Conservation (phyloP, 2,797 vertebrate genomes). For the Peromyscus aztecus region DNA sequence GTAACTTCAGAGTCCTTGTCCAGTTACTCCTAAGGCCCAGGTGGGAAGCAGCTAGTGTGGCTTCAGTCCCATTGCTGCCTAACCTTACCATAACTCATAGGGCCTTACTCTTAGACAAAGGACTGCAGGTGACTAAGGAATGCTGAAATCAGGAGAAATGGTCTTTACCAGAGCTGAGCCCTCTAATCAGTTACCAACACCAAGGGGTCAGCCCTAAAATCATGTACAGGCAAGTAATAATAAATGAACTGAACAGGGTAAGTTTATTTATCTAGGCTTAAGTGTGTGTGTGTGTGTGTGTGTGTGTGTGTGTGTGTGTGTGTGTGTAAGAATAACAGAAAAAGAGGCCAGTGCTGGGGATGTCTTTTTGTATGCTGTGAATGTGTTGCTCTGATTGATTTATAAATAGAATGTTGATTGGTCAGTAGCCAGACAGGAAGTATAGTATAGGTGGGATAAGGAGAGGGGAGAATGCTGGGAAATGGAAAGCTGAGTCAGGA, state of each 20-base stretch:
- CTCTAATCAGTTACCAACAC: neutral
- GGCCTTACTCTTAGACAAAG: no score
- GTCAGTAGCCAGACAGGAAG: no score
- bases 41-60: neutral
- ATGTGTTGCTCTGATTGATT: no score
- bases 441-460: no score
- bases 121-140: neutral
- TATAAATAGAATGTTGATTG: no score
- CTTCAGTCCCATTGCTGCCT: neutral
- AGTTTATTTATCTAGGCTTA: neutral
- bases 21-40: neutral
- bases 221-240: neutral
- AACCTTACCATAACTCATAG: neutral
- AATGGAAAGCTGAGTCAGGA: no score
- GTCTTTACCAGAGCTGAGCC: no score
- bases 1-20: neutral
- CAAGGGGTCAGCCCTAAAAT: neutral
- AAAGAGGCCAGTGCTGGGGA: no score
- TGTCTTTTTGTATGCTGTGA: no score
- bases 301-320: neutral
- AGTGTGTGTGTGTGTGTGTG: neutral
- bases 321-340: neutral
- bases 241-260: neutral
- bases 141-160: neutral
- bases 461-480: no score